Base-by-base conservation (phyloP, 2,888 invertebrate genomes). In the Prosapia bicincta region DNA sequence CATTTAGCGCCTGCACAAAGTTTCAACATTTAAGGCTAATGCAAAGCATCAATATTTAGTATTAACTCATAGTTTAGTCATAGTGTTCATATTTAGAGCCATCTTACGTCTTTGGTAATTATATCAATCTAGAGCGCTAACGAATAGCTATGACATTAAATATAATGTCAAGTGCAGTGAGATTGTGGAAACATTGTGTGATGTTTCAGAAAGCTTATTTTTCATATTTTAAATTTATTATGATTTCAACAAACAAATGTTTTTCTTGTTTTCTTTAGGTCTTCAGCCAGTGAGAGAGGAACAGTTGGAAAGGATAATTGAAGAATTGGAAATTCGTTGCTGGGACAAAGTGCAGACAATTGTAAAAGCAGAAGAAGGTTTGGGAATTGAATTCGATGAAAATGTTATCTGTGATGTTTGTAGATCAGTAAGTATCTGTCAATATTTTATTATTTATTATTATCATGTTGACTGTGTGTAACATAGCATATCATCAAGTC, bases 391-490 rank as follows among this genome's bases (percentile, higher is more conserved):
- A 85, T 98, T 94, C 85, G 98, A 99, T 85, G 99, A 99, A 86
- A 98, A 98, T 86, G 97, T 98, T 79, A 97, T 98, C 82, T 99
- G 99, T 86, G 99, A 99, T 87, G 98, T 99, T 78, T 99, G 99
- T 85, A 90, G 97, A 83, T 97, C 97, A 83, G 91, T 91, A 84
- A 87, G 88, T 87, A 75, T 2, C 20, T 20, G 3, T 5, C 30
- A 30, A 30, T n/a, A n/a, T n/a, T n/a, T n/a, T n/a, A n/a, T n/a
- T n/a, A n/a, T n/a, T n/a, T n/a, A n/a, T n/a, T n/a, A n/a, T n/a
- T n/a, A n/a, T n/a, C n/a, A n/a, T n/a, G n/a, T n/a, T n/a, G n/a
- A n/a, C n/a, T n/a, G n/a, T n/a, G n/a, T n/a, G n/a, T n/a, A n/a
- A n/a, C n/a, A n/a, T n/a, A n/a, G n/a, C n/a, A n/a, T n/a, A n/a